Evolutionary conservation across 2,113 vertebrate genomes (phyloP), one percentile per base, ranked within the genome.

Genomic region (Suricata suricatta): DNA sequence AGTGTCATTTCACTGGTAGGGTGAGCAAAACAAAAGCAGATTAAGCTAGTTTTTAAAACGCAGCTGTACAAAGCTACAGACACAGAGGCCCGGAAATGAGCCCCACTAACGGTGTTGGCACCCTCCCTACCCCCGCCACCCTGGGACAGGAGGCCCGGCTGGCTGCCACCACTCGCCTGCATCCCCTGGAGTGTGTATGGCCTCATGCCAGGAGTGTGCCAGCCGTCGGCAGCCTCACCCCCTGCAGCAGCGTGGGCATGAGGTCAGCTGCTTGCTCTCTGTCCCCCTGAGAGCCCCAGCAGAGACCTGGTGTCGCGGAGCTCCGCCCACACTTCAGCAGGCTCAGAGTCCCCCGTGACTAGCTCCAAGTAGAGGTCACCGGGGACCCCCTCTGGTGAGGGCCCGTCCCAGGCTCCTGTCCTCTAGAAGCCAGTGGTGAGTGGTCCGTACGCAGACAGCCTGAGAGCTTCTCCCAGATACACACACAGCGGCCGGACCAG

Each of bases 191-290:
- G 31, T 13, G 33, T 0, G 0, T 7, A 0, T 63, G 68, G 74
- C 44, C 72, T 33, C 0, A 3, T 0, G 14, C 74, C 88, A 74
- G 81, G 88, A 25, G 4, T 13, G 13, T 3, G 2, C 66, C 50
- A 16, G n/a, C 84, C 50, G 1, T 4, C 4, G 0, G 19, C 0
- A 1, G 81, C 50, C 5, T 41, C 33, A 13, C 33, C 52, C 31
- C 14, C 74, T 7, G 29, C 63, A 9, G 5, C 31, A 27, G 8
- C 0, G 12, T 16, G 60, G 29, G 14, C 0, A 0, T 33, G 27
- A 13, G 21, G 52, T 54, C 80, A 41, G 23, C 50, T 17, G 14
- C 13, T 15, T 13, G 14, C 31, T 79, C 81, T 74, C 29, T 71
- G 4, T 60, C 2, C 5, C 77, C 54, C 33, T 27, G 15, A 38